Evolutionary conservation across 30 jellyfish, hydroid and myxozoan species (phyloP).

Genomic region (Chironex yamaguchii): DNA sequence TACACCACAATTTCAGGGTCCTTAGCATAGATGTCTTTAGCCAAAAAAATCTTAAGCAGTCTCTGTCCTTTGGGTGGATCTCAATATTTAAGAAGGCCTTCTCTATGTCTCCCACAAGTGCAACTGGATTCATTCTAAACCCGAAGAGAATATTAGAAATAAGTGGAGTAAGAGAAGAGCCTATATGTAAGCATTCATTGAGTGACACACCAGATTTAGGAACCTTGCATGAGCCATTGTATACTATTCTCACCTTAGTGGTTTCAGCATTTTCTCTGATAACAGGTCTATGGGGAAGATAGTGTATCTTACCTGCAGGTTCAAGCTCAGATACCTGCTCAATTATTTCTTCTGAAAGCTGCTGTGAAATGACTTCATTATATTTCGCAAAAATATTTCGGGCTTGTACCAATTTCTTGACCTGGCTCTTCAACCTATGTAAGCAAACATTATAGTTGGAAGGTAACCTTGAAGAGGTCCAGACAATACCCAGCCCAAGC

Average conservation of each 20-base stretch:
- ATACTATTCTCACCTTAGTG: constrained; percentile 48
- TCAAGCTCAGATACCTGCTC: constrained; percentile 52
- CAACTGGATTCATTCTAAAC: constrained; percentile 26
- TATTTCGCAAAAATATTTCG: background rate
- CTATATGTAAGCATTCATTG: constrained; percentile 35
- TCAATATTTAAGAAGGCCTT: constrained; percentile 27
- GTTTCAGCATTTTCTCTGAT: constrained; percentile 52
- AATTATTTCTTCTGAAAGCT: background rate
- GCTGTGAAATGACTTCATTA: background rate
- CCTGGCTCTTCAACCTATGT: background rate
- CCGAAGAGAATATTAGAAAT: constrained; percentile 37
- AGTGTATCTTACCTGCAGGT: constrained; percentile 12
- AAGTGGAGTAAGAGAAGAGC: constrained; percentile 45
- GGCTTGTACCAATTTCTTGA: background rate
- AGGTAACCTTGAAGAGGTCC: constrained; percentile 57
- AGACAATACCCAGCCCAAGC: constrained; percentile 53
- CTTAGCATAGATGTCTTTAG: constrained; percentile 7
- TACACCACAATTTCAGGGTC: too few species aligned
- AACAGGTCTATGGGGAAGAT: constrained; percentile 57
- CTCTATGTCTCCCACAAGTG: constrained; percentile 56
- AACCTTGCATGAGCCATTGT: constrained; percentile 46
- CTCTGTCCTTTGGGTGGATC: constrained; percentile 51
- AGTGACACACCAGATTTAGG: constrained; percentile 24
- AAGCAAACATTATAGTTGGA: background rate
- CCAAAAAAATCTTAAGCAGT: constrained; percentile 60